Evolutionary conservation across 2,888 invertebrate species (phyloP).

Genomic region (Malthinus flaveolus): DNA sequence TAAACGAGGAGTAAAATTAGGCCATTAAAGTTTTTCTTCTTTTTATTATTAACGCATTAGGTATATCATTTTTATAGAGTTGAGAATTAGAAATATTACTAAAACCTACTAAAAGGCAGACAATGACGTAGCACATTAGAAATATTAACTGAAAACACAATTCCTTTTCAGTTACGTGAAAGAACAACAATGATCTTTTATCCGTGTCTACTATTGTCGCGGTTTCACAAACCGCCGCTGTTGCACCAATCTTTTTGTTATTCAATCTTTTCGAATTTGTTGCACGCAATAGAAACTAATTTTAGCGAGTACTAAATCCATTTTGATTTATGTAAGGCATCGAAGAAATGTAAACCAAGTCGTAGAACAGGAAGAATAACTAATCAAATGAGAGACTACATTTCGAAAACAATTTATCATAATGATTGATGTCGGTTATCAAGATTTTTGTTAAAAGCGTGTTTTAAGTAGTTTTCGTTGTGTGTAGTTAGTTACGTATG

Average conservation of each 20-base stretch:
- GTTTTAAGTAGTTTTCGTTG: slow-evolving; percentile 1
- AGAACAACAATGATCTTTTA: slow-evolving; percentile 17
- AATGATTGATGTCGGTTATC: slow-evolving; percentile 15
- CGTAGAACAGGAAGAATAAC: neutral
- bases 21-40: too few relatives aligned
- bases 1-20: too few relatives aligned
- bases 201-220: slow-evolving; percentile 12
- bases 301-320: neutral
- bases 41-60: too few relatives aligned
- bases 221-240: slow-evolving; percentile 9
- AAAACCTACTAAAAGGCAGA: too few relatives aligned
- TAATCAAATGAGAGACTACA: slow-evolving; percentile 9
- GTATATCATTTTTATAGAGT: too few relatives aligned
- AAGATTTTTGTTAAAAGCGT: slow-evolving; percentile 5
- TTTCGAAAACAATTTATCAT: slow-evolving; percentile 15
- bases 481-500: neutral
- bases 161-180: slow-evolving; percentile 5
- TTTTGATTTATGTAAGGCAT: slow-evolving; percentile 9
- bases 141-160: slow-evolving; percentile 5
- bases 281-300: too few relatives aligned
- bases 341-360: neutral
- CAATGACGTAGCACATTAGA: too few relatives aligned
- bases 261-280: slow-evolving; percentile 2
- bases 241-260: slow-evolving; percentile 9
- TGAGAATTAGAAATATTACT: too few relatives aligned